A percentile compares a stretch with the other conserved stretches of the same genome.
phyloP scores from a whole-genome alignment of 1,140 invertebrate genomes.

The Arion vulgaris region DNA sequence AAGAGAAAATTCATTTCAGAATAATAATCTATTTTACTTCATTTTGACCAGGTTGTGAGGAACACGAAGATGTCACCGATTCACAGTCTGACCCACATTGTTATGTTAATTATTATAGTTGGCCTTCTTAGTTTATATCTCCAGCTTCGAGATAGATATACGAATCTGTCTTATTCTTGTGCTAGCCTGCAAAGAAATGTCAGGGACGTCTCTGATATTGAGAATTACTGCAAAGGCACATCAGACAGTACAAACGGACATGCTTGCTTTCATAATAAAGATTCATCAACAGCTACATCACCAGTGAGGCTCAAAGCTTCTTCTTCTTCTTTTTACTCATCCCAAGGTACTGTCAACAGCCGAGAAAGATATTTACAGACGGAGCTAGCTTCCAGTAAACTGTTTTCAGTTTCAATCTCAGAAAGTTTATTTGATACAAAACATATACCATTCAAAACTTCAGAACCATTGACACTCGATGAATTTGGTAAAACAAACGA shows the following conservation, averaged over 20 bases:
- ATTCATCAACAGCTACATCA: not conserved
- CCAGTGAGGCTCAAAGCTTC: not conserved
- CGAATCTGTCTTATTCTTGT: not conserved
- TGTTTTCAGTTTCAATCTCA: not conserved
- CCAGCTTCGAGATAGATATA: not conserved
- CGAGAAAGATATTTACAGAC: not conserved
- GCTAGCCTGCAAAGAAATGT: not conserved
- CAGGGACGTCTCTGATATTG: not conserved
- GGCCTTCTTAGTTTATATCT: not conserved
- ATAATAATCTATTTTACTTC: no score
- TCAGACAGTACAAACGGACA: not conserved
- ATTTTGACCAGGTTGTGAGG: no score
- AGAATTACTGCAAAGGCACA: not conserved
- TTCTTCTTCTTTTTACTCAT: not conserved
- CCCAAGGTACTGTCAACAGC: not conserved
- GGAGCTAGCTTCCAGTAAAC: not conserved
- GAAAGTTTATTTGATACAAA: not conserved
- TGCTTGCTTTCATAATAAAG: not conserved
- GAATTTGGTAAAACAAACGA: not conserved
- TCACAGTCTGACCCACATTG: not conserved
- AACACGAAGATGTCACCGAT: constrained; percentile 5
- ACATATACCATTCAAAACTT: not conserved
- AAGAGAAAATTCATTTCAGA: no score
- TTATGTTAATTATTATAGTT: not conserved
- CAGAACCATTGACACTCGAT: not conserved